Evolutionary conservation across 2,113 vertebrate species (phyloP).

Genomic region (Paradoxurus hermaphroditus): DNA sequence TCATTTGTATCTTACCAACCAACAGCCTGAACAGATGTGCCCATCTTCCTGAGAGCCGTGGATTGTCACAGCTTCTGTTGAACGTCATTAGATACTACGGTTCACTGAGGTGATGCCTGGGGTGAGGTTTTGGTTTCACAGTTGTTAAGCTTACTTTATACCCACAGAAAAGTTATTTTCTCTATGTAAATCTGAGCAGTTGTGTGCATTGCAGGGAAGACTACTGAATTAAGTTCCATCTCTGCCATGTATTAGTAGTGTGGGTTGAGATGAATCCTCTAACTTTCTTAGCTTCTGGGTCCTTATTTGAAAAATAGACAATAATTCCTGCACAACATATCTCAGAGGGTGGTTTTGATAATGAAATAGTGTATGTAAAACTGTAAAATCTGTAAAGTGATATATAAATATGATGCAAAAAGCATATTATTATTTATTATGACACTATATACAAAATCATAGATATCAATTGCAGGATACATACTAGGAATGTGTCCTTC

Average conservation of each 20-base stretch:
- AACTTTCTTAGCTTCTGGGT: not conserved
- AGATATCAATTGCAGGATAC: not conserved
- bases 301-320: not conserved
- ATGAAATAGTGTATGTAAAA: not conserved
- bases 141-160: not conserved
- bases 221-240: not conserved
- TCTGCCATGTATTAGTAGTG: not conserved
- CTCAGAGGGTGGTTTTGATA: not conserved
- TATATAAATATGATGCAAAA: not conserved
- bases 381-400: not conserved
- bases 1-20: not conserved
- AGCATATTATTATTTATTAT: not conserved
- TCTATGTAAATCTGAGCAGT: not conserved
- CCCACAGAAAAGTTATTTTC: not conserved
- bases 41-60: not conserved
- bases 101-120: not conserved
- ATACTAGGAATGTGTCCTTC: not conserved
- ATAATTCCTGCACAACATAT: not conserved
- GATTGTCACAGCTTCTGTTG: not conserved
- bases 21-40: not conserved
- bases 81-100: not conserved
- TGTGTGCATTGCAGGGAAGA: not conserved
- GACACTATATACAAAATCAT: not conserved
- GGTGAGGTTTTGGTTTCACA: not conserved
- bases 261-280: not conserved